Base-by-base conservation (phyloP, 2,797 vertebrate genomes). In the Darevskia nairensis region DNA sequence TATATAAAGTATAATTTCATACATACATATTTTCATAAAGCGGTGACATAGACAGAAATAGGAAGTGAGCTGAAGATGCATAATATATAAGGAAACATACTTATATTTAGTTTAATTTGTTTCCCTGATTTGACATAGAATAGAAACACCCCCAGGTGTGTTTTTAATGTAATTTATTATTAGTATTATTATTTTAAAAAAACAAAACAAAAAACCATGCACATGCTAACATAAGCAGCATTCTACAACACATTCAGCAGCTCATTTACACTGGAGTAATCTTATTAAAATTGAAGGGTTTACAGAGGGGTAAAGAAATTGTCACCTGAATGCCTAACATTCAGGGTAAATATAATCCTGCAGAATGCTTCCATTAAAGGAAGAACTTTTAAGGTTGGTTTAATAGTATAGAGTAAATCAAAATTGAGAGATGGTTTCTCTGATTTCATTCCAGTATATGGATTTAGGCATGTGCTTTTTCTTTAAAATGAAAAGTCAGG, bases 1-100 rank as follows among this genome's bases (percentile, higher is more conserved):
- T 75, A 86, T 79, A 89, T 89, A 91, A 23, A 11, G n/a, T 89
- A n/a, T 90, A 92, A 90, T 95, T 95, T 94, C 89, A 93, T 88
- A 93, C 91, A 2, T 2, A 81, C 71, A 29, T 72, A 93, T 94
- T 94, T 90, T 86, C 8, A 84, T 89, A 90, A 84, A 76, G 82
- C 50, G 15, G 59, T 76, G 77, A 69, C 78, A 89, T 59, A 81
- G 82, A 77, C 71, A 46, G 23, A 83, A 87, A 74, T 66, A 69
- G 9, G 74, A 41, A 75, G 6, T 86, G 88, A 85, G 19, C 50
- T 23, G 68, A 0, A 81, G 15, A 32, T 91, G 64, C 11, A 6
- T 39, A 89, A 71, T 89, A 83, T 81, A 88, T 90, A 86, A n/a
- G 25, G 0, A 32, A 88, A 64, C 3, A 1, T 74, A 4, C 23